Base-by-base conservation (phyloP, 2,888 invertebrate genomes). In the Harpalus rubripes region DNA sequence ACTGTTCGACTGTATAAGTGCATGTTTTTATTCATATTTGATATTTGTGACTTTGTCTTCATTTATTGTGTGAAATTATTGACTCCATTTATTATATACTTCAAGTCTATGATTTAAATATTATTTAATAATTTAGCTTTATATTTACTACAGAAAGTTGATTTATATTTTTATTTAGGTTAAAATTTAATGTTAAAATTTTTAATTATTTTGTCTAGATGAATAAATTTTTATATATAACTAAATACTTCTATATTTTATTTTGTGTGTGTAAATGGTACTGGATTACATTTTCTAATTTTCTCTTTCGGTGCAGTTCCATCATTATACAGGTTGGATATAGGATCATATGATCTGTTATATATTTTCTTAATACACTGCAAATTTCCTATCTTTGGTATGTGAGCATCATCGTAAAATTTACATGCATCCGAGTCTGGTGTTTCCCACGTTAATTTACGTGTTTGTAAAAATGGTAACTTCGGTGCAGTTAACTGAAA, bases 371-470 rank as follows among this genome's bases (percentile, higher is more conserved):
- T 86, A 68, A 65, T 41, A 26, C 87, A 84, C 79, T 88, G 88
- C 68, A 90, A 85, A 32, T 85, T 65, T 61, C 87, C 85, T 3
- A 88, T 86, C 52, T 87, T 86, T 41, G 79, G 81, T 6, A 81
- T 52, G 61, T 86, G 88, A 32, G 87, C 87, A 79, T 90, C 90
- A 85, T 90, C 90, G 18, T 87, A 87, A 86, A 89, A 90, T 86
- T 89, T 89, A 22, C 86, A 18, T 0, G 58, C 80, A 82, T 86
- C 87, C 41, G 72, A 61, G 63, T 76, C 32, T 7, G 87, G 86
- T 68, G 86, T 82, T 56, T 87, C 87, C n/a, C 79, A 65, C 78
- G 87, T 87, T 78, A 89, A 85, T 85, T 85, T 87, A 61, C 89
- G 88, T 83, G 89, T 88, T 86, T 88, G 85, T 76, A 88, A 86